Evolutionary conservation across 53 echinoderm and acorn worm genomes (phyloP), one percentile per base, ranked within the genome.

Genomic region (Holothuria scabra): DNA sequence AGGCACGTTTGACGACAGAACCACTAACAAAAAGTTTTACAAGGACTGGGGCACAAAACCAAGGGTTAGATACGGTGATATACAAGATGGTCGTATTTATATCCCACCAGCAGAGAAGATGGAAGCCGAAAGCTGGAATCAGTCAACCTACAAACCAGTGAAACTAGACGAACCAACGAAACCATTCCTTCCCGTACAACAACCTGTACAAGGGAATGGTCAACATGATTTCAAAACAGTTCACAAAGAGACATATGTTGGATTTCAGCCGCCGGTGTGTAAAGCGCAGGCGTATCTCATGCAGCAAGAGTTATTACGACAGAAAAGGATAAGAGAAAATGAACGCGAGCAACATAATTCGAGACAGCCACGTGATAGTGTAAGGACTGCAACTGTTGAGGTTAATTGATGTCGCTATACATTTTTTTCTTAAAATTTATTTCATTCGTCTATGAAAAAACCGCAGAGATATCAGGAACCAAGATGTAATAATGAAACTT

Each of bases 21-120:
- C 94, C 38, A 96, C 94, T 32, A 93, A 96, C 85, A 96, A 94
- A 37, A 89, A 91, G 33, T 96, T 92, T 85, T 96, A 86, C 92
- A 78, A 90, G 65, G 86, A 96, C 84, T 96, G 97, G 97, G 92
- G 92, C 18, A 90, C 88, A 10, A 87, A 96, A 29, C 92, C 97
- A 4, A 86, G 97, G 38, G 90, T 96, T 18, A 88, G 97, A 46
- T 96, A 94, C 49, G 94, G 94, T 19, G 94, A 96, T 68, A 84
- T 96, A 34, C 92, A 92, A 38, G 97, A 96, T 59, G 88, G 88
- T 25, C 89, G 89, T 10, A 85, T 89, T n/a, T 96, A 96, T 88
- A 38, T 92, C 7, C 85, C 87, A 6, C 93, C 97, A 1, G 37
- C 80, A 7, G 94, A 92, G 4, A 59, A 88, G n/a, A 94, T 96